phyloP scores from a whole-genome alignment of 2,113 vertebrate genomes.

The Melanocharis versteri region DNA sequence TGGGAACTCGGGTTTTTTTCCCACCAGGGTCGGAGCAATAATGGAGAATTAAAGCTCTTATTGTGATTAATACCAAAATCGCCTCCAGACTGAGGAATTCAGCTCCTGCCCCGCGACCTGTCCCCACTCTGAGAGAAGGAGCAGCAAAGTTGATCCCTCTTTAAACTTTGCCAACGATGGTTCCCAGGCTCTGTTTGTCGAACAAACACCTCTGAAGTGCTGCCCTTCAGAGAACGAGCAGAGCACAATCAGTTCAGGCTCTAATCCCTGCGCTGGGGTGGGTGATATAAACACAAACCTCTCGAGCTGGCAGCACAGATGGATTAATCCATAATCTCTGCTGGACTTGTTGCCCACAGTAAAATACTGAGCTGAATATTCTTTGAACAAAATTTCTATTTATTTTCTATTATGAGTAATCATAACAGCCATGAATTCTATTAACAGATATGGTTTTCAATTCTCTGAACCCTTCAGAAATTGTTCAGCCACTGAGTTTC shows the following conservation, averaged over 20 bases:
- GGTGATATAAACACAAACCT: background rate
- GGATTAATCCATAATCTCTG: background rate
- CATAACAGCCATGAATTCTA: background rate
- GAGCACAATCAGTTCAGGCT: rapidly evolving
- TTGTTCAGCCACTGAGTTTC: background rate
- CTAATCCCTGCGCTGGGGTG: background rate
- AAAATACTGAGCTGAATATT: background rate
- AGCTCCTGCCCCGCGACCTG: background rate
- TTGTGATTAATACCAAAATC: background rate
- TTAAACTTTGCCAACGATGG: rapidly evolving
- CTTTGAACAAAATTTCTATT: rapidly evolving
- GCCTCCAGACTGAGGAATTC: background rate
- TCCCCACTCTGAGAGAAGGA: rapidly evolving
- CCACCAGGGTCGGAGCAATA: background rate
- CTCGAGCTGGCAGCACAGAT: rapidly evolving
- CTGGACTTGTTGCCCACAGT: background rate
- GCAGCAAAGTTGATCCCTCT: background rate
- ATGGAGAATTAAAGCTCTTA: background rate
- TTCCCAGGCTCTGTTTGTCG: background rate
- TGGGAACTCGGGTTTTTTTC: background rate
- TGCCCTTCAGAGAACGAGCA: background rate
- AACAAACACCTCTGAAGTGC: background rate
- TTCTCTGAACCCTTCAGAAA: background rate
- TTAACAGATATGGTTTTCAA: background rate
- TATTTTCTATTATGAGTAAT: background rate